Evolutionary conservation across 2,113 vertebrate genomes (phyloP).

Genomic region (Malurus cyaneus): DNA sequence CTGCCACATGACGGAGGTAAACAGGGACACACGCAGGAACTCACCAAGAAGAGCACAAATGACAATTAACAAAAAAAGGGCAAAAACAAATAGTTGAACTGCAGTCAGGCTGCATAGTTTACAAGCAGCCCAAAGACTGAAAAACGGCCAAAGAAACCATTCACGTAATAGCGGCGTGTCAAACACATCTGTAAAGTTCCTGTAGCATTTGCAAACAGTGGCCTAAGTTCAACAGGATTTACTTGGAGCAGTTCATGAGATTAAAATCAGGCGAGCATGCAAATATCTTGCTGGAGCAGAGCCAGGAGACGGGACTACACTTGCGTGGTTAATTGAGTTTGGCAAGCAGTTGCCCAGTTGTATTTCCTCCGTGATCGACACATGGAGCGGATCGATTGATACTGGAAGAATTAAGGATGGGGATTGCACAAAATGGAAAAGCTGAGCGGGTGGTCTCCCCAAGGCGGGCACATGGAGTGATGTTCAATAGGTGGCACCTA

Average conservation of each 20-base stretch:
- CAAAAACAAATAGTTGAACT: slow-evolving; percentile 36
- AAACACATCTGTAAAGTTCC: neutral
- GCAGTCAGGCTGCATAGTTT: neutral
- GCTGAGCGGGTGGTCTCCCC: accelerated
- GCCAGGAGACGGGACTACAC: neutral
- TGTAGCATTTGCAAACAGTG: neutral
- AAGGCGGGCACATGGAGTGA: neutral
- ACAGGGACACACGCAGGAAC: neutral
- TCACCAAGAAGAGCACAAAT: neutral
- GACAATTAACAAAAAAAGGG: neutral
- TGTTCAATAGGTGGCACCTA: neutral
- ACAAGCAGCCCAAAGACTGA: neutral
- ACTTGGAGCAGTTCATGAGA: neutral
- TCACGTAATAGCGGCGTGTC: neutral
- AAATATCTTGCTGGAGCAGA: neutral
- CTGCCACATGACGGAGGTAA: neutral
- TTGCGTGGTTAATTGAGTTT: neutral
- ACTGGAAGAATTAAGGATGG: neutral
- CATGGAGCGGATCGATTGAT: neutral
- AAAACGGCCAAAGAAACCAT: neutral
- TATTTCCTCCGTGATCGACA: accelerated
- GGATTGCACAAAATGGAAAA: neutral
- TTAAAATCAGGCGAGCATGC: neutral
- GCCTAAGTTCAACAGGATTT: neutral
- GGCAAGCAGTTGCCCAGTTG: neutral